A percentile compares a stretch with the other conserved stretches of the same genome.
Evolutionary conservation across 2,797 vertebrate species (phyloP).

Genomic region (Xerus rutilus): DNA sequence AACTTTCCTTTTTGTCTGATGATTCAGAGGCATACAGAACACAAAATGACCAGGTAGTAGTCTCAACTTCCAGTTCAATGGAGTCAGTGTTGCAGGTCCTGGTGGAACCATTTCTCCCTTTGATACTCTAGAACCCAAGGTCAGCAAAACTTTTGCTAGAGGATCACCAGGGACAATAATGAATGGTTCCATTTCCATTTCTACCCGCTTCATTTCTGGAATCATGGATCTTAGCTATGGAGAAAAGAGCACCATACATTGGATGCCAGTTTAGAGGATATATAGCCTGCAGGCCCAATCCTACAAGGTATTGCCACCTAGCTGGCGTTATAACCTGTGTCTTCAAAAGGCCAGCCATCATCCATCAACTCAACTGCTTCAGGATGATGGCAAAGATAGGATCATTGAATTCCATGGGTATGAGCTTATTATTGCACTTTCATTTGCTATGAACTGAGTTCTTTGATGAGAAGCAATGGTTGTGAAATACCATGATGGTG

Average conservation of each 20-base stretch:
- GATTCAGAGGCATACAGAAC: not conserved
- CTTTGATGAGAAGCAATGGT: not conserved
- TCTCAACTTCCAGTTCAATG: not conserved
- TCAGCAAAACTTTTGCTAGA: not conserved
- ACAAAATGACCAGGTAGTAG: not conserved
- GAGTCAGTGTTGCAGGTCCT: not conserved
- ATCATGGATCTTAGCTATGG: not conserved
- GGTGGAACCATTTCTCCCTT: not conserved
- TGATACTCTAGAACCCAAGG: not conserved
- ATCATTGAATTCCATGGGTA: not conserved
- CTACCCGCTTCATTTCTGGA: not conserved
- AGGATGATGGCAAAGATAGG: not conserved
- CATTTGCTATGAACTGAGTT: not conserved
- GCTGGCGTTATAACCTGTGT: not conserved
- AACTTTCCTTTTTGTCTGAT: not conserved
- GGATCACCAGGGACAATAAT: not conserved
- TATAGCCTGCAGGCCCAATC: not conserved
- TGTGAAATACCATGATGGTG: not conserved
- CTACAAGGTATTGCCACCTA: not conserved
- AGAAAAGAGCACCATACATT: not conserved
- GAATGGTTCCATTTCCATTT: not conserved
- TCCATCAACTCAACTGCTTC: not conserved
- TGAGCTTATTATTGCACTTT: not conserved
- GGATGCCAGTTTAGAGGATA: not conserved
- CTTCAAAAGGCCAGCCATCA: not conserved